Percentiles rank a stretch among this genome's conserved stretches.
phyloP scores from a whole-genome alignment of 1,140 invertebrate genomes.

The Gryon sp. region DNA sequence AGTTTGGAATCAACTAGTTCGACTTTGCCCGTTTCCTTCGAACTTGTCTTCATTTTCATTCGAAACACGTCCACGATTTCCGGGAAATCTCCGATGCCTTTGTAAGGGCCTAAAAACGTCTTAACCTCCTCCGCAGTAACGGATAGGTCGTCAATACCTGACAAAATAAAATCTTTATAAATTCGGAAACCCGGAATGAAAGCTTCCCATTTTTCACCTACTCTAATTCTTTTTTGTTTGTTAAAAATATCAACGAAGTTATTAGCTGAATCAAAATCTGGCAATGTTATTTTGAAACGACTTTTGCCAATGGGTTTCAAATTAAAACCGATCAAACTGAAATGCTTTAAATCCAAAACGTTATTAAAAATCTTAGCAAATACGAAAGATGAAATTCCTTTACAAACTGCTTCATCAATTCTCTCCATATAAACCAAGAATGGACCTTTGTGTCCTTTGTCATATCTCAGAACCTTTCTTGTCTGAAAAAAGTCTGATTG shows the following conservation, averaged over 20 bases:
- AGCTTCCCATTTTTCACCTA: slow-evolving; percentile 3
- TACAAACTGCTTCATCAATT: neutral
- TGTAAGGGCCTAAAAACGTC: neutral
- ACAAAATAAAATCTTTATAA: slow-evolving; percentile 1
- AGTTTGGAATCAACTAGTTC: neutral
- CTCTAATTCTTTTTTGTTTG: neutral
- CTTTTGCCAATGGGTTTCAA: neutral
- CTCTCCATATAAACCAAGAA: neutral
- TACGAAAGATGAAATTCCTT: no score
- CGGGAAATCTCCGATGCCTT: neutral
- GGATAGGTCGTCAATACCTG: neutral
- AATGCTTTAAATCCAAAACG: neutral
- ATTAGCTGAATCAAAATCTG: neutral
- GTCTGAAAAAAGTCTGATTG: no score
- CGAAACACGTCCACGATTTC: neutral
- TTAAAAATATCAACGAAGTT: slow-evolving; percentile 1
- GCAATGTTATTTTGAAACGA: neutral
- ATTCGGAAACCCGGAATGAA: slow-evolving; percentile 7
- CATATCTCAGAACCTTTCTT: no score
- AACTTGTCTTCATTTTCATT: neutral
- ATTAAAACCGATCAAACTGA: neutral
- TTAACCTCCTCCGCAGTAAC: slow-evolving; percentile 1
- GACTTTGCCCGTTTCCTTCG: neutral
- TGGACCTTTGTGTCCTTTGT: slow-evolving; percentile 3
- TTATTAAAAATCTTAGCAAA: no score